Conservation (phyloP, 2,113 vertebrate genomes). For the Tragelaphus imberbis region DNA sequence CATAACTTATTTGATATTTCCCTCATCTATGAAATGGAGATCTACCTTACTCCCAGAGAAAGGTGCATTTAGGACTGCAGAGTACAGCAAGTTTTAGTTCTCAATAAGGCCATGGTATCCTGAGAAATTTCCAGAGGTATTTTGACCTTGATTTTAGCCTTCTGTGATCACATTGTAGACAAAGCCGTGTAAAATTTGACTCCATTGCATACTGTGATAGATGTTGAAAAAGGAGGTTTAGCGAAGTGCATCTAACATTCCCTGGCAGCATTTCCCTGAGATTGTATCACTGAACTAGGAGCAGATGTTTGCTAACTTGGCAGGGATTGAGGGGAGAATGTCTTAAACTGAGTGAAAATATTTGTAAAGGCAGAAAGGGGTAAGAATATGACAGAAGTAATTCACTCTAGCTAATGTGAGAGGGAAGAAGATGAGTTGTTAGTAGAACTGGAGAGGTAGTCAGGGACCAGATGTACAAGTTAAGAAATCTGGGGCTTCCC, state of each 20-base stretch:
- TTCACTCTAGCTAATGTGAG: not conserved
- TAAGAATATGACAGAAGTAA: not conserved
- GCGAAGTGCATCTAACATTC: not conserved
- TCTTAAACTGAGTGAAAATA: not conserved
- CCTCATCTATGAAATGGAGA: not conserved
- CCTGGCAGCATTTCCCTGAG: not conserved
- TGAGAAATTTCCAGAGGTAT: not conserved
- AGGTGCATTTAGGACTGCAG: not conserved
- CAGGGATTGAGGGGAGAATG: not conserved
- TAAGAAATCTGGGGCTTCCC: not conserved
- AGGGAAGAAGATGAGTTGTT: not conserved
- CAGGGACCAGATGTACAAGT: not conserved
- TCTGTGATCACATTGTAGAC: not conserved
- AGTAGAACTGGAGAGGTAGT: not conserved
- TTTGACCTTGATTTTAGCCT: not conserved
- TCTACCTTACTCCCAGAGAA: not conserved
- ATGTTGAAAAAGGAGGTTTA: not conserved
- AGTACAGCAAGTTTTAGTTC: not conserved
- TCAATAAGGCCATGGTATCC: not conserved
- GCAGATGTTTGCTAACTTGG: conserved; percentile 6
- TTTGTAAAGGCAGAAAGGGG: not conserved
- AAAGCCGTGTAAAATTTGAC: not conserved
- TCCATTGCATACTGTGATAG: not conserved
- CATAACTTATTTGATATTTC: not conserved
- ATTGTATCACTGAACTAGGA: not conserved